Base-by-base conservation (phyloP, 30 jellyfish, hydroid and myxozoan genomes). In the Hydra vulgaris region DNA sequence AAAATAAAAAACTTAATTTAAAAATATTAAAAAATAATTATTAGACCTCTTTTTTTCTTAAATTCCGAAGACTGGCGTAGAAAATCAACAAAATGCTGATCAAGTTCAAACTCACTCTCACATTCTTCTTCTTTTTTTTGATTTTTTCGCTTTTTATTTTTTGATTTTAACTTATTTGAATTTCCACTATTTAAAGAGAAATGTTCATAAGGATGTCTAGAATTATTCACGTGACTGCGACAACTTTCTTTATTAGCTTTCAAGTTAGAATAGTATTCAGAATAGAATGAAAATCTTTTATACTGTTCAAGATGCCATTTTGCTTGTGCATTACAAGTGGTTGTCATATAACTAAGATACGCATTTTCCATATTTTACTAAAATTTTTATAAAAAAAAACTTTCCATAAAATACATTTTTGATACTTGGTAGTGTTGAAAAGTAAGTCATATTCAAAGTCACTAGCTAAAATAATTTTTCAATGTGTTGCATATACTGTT, bases 231-330 rank as follows among this genome's bases (percentile, higher is more conserved):
- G 61, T 12, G 5, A 40, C 12, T 40, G 12, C 12, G 5, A 40
- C 5, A 12, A 40, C 12, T 40, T 3, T 40, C 61, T 12, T 40
- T 40, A 23, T 69, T 69, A 15, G 76, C 27, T 69, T 21, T 69
- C 8, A 23, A 19, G 5, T 8, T 23, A 23, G 25, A 40, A 23
- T 52, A 78, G 69, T 78, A 78, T 66, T 15, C 20, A 15, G 27
- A 52, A 78, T 61, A 53, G 55, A 15, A 78, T 1, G 66, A 21
- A 1, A 78, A 61, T 53, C 69, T 78, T 21, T 54, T 27, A 52
- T 52, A 78, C n/a, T 78, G 79, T 78, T 78, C 77, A 21, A 53
- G 53, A 78, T 78, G 85, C 85, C 85, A 78, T 66, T 78, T 54
- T 21, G 85, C 85, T 66, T 78, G 85, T 18, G 77, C 21, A 22